These are phyloP conservation scores for Limnodromus scolopaceus DNA, from an alignment of 2,797 vertebrate species.

Conservation along the genomic window DNA sequence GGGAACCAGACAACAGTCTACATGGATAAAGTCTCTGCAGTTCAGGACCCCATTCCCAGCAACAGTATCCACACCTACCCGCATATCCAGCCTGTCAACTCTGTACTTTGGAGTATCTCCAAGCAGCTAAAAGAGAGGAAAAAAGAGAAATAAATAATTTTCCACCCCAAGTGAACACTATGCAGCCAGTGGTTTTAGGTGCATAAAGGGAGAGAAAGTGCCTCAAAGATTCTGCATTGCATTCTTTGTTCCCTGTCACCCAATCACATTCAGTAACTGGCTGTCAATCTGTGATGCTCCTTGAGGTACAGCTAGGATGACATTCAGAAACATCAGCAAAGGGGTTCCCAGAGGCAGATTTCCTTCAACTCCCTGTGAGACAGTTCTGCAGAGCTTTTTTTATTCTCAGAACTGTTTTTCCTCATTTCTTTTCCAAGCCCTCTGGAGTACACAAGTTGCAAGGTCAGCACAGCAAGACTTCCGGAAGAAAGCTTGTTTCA, in stretches of 20 bases:
- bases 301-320: background rate
- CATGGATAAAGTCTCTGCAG: background rate
- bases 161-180: background rate
- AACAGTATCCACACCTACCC: conserved; percentile 73
- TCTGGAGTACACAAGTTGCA: background rate
- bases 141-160: background rate
- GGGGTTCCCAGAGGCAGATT: background rate
- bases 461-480: background rate
- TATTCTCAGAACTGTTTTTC: background rate
- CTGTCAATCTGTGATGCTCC: background rate
- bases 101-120: conserved; percentile 73
- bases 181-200: background rate
- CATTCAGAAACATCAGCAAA: background rate
- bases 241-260: background rate
- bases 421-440: background rate
- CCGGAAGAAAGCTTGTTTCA: background rate
- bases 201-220: background rate
- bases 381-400: background rate
- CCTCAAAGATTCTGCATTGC: background rate
- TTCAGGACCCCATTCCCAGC: background rate
- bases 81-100: conserved; percentile 77
- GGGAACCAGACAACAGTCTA: background rate
- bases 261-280: background rate
- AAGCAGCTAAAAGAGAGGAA: conserved; percentile 71
- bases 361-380: background rate